Conservation (phyloP, 2,888 invertebrate species). For the Odontocolon sp. region DNA sequence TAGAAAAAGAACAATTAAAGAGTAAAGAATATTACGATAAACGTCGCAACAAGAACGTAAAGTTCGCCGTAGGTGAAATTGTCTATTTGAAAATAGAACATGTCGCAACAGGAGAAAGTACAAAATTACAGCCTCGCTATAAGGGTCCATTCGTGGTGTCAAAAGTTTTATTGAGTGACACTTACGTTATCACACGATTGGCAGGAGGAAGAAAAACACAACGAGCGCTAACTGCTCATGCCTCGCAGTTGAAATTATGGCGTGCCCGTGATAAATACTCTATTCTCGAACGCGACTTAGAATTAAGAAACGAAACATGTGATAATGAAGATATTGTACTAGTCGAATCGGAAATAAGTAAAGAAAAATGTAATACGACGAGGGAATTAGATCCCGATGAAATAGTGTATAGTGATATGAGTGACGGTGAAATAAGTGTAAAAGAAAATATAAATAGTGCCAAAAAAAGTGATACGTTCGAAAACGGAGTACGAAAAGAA, state of each 20-base stretch:
- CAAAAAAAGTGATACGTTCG: too few species aligned
- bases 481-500: too few species aligned
- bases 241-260: constrained; percentile 29
- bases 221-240: constrained; percentile 23
- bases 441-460: too few species aligned
- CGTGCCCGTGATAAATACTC: constrained; percentile 35
- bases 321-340: constrained; percentile 4
- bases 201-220: background rate
- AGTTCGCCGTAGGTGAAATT: constrained; percentile 38
- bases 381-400: too few species aligned
- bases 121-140: constrained; percentile 43
- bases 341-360: background rate
- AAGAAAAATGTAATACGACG: too few species aligned
- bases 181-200: constrained; percentile 11
- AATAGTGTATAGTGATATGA: too few species aligned
- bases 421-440: too few species aligned
- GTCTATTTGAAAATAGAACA: constrained; percentile 34
- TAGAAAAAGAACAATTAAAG: background rate
- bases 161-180: constrained; percentile 10
- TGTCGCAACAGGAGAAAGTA: constrained; percentile 46
- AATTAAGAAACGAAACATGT: background rate
- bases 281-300: background rate
- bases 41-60: constrained; percentile 2
- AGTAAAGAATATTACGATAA: constrained; percentile 41
- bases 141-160: constrained; percentile 28